Conservation (phyloP, 2,797 vertebrate species). For the Cuculus canorus region DNA sequence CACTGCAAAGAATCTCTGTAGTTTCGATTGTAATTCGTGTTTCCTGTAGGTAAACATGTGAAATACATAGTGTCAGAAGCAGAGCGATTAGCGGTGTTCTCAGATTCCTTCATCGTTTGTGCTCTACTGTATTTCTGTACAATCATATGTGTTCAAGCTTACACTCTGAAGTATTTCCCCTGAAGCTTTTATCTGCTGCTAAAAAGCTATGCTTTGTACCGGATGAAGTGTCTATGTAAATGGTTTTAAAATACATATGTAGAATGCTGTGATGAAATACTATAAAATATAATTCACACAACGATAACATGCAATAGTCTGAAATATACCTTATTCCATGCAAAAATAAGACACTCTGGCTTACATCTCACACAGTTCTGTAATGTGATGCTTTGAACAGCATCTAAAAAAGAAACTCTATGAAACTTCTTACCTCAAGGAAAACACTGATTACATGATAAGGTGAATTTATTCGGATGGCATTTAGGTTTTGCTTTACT, state of each 20-base stretch:
- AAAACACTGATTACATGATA: background rate
- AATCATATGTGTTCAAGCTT: background rate
- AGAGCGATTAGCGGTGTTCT: background rate
- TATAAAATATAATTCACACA: background rate
- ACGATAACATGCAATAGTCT: background rate
- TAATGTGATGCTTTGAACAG: background rate
- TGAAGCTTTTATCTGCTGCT: background rate
- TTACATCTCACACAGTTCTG: background rate
- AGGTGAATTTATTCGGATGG: background rate
- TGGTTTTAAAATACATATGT: background rate
- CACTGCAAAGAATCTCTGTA: background rate
- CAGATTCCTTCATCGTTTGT: background rate
- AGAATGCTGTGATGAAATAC: background rate
- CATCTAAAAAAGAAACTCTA: background rate
- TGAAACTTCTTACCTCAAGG: background rate
- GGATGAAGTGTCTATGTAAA: background rate
- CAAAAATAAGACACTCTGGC: background rate
- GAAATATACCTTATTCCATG: background rate
- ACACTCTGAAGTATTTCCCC: background rate
- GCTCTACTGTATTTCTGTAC: background rate
- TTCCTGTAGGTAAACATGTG: background rate
- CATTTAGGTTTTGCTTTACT: background rate
- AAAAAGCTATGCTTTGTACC: background rate
- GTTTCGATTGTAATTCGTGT: background rate
- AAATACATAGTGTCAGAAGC: background rate